Conservation (phyloP, 37 sponge, comb jelly and placozoan genomes). For the Halichondria panicea region DNA sequence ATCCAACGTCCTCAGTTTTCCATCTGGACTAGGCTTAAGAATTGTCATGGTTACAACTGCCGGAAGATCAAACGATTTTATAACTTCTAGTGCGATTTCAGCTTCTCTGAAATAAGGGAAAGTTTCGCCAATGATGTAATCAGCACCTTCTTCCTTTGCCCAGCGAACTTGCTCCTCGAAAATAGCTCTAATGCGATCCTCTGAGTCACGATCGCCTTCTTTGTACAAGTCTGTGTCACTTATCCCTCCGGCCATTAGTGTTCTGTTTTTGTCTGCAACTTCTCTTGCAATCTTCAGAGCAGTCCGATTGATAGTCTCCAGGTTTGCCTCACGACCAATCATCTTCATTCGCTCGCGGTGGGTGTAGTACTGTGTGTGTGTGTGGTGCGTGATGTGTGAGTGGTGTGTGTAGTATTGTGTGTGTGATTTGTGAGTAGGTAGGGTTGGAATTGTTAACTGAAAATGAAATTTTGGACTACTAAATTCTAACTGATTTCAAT, state of each 20-base stretch:
- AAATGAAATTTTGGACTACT: too few relatives aligned
- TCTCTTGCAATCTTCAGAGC: conserved; percentile 50
- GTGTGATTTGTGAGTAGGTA: too few relatives aligned
- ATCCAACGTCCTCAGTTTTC: neutral
- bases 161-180: conserved; percentile 59
- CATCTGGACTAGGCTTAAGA: neutral
- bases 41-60: conserved; percentile 23
- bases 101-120: conserved; percentile 33
- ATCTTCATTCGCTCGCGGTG: conserved; percentile 38
- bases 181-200: conserved; percentile 1
- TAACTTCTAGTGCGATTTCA: conserved; percentile 48
- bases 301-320: conserved; percentile 51
- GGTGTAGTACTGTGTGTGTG: conserved; percentile 57
- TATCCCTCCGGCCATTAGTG: conserved; percentile 44
- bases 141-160: conserved; percentile 67
- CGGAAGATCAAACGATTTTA: conserved; percentile 43
- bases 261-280: conserved; percentile 25
- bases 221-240: conserved; percentile 28
- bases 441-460: too few relatives aligned
- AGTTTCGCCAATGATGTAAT: conserved; percentile 64
- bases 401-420: too few relatives aligned
- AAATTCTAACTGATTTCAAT: too few relatives aligned
- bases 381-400: too few relatives aligned
- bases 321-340: conserved; percentile 54
- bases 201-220: neutral